phyloP scores from a whole-genome alignment of 1,140 invertebrate species.

The Ruditapes philippinarum region DNA sequence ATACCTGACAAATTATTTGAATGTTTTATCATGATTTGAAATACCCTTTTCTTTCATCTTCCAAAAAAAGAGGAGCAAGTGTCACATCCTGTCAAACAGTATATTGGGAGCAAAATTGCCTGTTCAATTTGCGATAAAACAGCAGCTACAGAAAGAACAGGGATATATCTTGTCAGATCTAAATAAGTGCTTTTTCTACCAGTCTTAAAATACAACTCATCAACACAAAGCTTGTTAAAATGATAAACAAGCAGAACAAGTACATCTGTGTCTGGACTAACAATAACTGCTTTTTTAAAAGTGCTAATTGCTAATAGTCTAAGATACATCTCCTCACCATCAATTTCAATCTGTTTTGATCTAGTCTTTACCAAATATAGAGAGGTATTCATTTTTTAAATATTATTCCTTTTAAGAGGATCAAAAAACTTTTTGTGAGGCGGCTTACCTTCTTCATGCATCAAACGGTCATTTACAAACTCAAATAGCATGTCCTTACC shows the following conservation, averaged over 20 bases:
- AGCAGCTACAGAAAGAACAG: no score
- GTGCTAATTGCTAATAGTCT: conserved; percentile 25
- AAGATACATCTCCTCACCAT: background rate
- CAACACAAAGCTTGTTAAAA: no score
- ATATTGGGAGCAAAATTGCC: conserved; percentile 18
- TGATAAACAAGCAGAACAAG: no score
- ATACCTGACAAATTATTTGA: background rate
- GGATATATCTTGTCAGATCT: background rate
- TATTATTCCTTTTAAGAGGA: background rate
- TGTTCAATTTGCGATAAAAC: background rate
- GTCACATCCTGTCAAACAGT: conserved; percentile 31
- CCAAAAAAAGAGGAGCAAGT: no score
- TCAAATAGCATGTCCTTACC: background rate
- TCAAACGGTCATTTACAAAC: background rate
- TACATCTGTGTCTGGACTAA: no score
- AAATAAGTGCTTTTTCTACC: background rate
- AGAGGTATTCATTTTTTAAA: background rate
- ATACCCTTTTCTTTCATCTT: no score
- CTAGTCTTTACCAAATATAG: background rate
- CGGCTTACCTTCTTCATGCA: background rate
- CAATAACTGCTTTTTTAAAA: conserved; percentile 43
- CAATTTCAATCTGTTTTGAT: background rate
- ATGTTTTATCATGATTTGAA: no score
- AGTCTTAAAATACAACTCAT: background rate
- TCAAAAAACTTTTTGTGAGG: background rate